Conservation (phyloP, 1,140 invertebrate genomes). For the Dreissena rostriformis region DNA sequence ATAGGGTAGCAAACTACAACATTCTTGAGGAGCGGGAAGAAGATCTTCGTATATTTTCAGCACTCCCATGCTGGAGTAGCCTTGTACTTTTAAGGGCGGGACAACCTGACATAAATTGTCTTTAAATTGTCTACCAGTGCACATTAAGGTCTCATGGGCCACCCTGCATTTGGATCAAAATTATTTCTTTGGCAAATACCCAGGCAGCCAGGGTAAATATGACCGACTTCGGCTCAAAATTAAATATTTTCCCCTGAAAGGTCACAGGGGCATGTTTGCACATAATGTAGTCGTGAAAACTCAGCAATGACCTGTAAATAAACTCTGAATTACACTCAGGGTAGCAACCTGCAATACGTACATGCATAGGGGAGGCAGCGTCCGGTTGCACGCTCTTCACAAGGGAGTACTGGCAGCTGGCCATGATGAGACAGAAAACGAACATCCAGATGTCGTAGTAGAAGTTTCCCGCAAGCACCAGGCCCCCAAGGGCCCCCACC, state of each 20-base stretch:
- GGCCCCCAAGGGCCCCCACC: constrained; percentile 92
- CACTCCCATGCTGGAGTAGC: no score
- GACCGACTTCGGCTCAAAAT: background rate
- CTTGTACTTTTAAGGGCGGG: no score
- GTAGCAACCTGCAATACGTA: constrained; percentile 69
- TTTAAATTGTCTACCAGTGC: no score
- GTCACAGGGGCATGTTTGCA: background rate
- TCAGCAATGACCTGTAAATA: background rate
- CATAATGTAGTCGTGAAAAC: background rate
- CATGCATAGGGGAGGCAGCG: constrained; percentile 97
- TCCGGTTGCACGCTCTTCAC: constrained; percentile 99
- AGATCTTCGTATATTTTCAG: no score
- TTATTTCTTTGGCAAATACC: background rate
- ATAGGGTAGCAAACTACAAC: no score
- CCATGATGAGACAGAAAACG: constrained; percentile 98
- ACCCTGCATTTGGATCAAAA: background rate
- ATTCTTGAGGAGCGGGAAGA: no score
- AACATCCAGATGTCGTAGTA: constrained; percentile 97
- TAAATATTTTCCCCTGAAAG: background rate
- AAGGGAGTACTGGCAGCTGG: constrained; percentile 98
- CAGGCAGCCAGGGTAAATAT: background rate
- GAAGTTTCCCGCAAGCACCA: constrained; percentile 91
- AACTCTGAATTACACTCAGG: background rate
- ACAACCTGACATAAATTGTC: no score
- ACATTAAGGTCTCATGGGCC: no score